Evolutionary conservation across 2,113 vertebrate genomes (phyloP), one percentile per base, ranked within the genome.

Genomic region (Phalacrocorax aristotelis): DNA sequence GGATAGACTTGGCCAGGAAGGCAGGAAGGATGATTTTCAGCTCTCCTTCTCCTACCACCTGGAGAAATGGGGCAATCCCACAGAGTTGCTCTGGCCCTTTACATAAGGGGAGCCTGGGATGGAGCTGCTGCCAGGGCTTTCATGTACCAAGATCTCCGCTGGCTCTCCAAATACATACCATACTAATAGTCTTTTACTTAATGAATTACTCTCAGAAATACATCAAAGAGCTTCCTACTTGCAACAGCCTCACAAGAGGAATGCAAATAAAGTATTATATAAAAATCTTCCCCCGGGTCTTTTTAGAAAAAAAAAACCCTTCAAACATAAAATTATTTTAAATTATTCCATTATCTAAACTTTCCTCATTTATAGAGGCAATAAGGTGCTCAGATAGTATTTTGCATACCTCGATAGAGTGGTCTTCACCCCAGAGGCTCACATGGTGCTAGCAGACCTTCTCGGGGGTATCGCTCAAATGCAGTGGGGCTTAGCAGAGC

Each of bases 191-290:
- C 46, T 92, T 93, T 66, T 54, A 58, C 61, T 95, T 78, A 71
- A 90, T 85, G 66, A 95, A 95, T 70, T 65, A 71, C 93, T 92
- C 82, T 88, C 75, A 87, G 74, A 93, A 91, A 93, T 25, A 65
- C 36, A 95, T 92, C 91, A 95, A 90, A 90, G 93, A 83, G 38
- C 64, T 95, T 88, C 89, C 90, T 93, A 64, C 90, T 91, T 15
- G 70, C 83, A 65, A 90, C 78, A 70, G 87, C 75, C 80, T 91
- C 85, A 38, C 40, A 26, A 84, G 76, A 61, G 89, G 80, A 95
- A 97, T 93, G 94, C 80, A 95, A 96, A 96, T 95, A 80, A 83
- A 84, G 64, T 55, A 49, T 93, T 93, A 93, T 15, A 90, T 93
- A 97, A 96, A 38, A 38, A 38, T 38, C 38, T 38, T 38, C 38